Evolutionary conservation across 2,113 vertebrate species (phyloP).

Genomic region (Calyptomena viridis): DNA sequence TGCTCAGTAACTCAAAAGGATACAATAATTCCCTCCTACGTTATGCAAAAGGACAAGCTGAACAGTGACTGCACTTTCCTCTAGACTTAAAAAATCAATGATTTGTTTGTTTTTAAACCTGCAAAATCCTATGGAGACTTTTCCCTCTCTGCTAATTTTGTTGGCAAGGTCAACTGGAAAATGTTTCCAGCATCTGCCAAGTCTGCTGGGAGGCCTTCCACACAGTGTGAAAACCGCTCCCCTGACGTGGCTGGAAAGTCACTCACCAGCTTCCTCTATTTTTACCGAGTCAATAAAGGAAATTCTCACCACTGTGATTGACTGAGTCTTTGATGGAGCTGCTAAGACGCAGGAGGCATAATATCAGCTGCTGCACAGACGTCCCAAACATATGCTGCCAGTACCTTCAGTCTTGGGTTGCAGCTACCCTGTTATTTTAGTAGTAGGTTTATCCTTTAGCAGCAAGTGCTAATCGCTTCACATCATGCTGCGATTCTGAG

Average conservation of each 20-base stretch:
- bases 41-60: not conserved
- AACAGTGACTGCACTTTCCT: not conserved
- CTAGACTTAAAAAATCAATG: not conserved
- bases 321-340: conserved; percentile 6
- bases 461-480: not conserved
- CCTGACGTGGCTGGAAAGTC: not conserved
- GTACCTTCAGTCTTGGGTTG: not conserved
- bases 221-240: not conserved
- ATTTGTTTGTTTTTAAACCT: not conserved
- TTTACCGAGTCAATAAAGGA: not conserved
- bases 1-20: not conserved
- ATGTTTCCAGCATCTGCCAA: not conserved
- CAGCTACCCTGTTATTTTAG: conserved; percentile 1
- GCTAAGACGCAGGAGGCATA: not conserved
- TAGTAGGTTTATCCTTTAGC: not conserved
- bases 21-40: not conserved
- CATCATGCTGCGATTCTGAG: fast-evolving
- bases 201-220: not conserved
- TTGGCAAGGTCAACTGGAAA: conserved; percentile 1
- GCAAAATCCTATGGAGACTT: not conserved
- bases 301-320: not conserved
- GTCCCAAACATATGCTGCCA: not conserved
- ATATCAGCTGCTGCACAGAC: conserved; percentile 3
- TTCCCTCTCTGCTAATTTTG: not conserved
- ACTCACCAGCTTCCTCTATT: not conserved